phyloP scores from a whole-genome alignment of 2,113 vertebrate genomes.

The Chaenocephalus aceratus region DNA sequence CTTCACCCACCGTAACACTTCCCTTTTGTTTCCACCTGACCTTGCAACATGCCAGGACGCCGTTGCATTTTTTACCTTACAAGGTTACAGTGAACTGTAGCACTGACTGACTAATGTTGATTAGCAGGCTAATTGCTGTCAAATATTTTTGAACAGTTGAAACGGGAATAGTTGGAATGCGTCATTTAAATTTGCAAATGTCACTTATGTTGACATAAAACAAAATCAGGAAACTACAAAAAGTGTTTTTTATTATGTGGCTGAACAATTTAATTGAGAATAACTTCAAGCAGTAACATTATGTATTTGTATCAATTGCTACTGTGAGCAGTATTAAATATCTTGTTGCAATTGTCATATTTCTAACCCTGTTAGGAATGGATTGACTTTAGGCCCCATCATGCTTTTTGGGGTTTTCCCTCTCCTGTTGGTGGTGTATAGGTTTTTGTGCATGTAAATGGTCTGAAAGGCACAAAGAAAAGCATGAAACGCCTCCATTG shows the following conservation, averaged over 20 bases:
- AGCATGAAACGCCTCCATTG: too few relatives aligned
- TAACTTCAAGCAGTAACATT: not conserved
- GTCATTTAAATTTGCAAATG: not conserved
- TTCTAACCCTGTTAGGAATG: not conserved
- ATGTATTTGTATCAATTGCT: not conserved
- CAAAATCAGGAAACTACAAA: too few relatives aligned
- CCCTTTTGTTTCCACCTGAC: constrained; percentile 72
- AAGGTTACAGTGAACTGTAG: not conserved
- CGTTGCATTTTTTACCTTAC: constrained; percentile 27
- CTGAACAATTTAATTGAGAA: constrained; percentile 21
- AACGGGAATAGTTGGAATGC: too few relatives aligned
- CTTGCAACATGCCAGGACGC: constrained; percentile 57
- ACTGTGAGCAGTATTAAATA: not conserved
- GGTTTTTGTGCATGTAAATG: too few relatives aligned
- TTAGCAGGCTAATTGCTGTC: not conserved
- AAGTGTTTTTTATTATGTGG: constrained; percentile 38
- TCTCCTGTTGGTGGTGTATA: too few relatives aligned
- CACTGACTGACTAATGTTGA: constrained; percentile 4
- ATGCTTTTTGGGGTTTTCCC: too few relatives aligned
- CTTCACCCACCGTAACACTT: constrained; percentile 52
- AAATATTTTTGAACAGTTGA: too few relatives aligned
- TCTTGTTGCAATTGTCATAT: not conserved
- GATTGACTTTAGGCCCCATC: too few relatives aligned
- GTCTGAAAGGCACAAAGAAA: too few relatives aligned
- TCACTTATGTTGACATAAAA: not conserved